phyloP scores from a whole-genome alignment of 2,113 vertebrate genomes.

The Aleadryas rufinucha region DNA sequence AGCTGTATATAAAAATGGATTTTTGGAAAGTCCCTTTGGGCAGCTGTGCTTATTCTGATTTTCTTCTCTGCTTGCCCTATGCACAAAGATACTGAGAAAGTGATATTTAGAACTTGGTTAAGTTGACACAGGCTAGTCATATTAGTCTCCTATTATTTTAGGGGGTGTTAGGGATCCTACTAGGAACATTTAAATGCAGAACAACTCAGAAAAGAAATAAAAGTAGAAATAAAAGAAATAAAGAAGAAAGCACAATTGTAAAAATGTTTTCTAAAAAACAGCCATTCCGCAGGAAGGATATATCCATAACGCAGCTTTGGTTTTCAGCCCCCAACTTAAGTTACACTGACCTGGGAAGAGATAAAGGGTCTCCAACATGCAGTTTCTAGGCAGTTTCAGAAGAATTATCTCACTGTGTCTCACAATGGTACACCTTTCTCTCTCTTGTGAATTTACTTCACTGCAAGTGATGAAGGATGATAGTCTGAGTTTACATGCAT shows the following conservation, averaged over 20 bases:
- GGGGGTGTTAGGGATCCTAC: background rate
- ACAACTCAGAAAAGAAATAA: background rate
- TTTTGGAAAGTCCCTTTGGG: background rate
- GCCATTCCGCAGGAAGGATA: background rate
- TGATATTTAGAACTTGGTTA: background rate
- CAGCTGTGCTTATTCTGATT: background rate
- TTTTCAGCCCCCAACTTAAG: background rate
- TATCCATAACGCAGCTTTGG: background rate
- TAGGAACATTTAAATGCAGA: background rate
- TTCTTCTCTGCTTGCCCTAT: background rate
- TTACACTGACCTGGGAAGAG: background rate
- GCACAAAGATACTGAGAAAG: background rate
- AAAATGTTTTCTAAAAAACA: background rate
- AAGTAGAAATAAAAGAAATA: background rate
- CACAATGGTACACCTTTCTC: background rate
- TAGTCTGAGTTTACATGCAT: rapidly evolving
- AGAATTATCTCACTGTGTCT: background rate
- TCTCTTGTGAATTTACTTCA: background rate
- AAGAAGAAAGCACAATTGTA: background rate
- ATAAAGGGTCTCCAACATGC: background rate
- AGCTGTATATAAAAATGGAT: background rate
- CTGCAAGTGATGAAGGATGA: background rate
- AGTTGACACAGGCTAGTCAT: background rate
- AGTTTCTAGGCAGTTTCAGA: background rate
- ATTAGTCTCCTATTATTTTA: background rate